Evolutionary conservation across 2,888 invertebrate species (phyloP), one percentile per base, ranked within the genome.

Genomic region (Cephus sareptanus): DNA sequence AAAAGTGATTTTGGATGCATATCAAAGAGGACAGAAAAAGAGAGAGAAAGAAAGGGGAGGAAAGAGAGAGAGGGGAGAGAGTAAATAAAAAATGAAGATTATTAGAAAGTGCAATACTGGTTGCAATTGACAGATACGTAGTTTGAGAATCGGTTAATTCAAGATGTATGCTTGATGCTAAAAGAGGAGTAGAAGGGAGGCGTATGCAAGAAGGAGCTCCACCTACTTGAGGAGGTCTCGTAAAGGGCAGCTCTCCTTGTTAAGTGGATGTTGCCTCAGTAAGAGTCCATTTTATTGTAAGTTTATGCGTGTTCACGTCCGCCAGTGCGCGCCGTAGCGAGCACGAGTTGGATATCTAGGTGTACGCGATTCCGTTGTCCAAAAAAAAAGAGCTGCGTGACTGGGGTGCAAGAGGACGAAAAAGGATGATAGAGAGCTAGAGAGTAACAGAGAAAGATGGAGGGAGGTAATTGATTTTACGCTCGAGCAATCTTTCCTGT

Each of bases 381-480:
- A 35, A 69, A 75, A 69, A 74, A 68, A 31, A 34, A 37, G n/a
- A 73, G 40, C 30, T 34, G 77, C 73, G 71, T 69, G 34, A 69
- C 56, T 23, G 68, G 71, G 33, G 34, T 37, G 77, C 75, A 73
- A 75, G 77, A 76, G 73, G 77, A 75, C 40, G 80, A 76, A 69
- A 76, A 77, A 76, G 79, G 73, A 70, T 74, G 79, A 77, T 76
- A 75, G 74, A 76, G 76, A 77, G 78, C 69, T 74, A 76, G 79
- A 79, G 78, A 78, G 79, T 77, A 81, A 81, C 80, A 71, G 40
- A 79, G 73, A 79, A 80, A 77, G 83, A 74, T 23, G 74, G 84
- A 84, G 74, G 74, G 77, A 84, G 85, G 85, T 89, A 88, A 89
- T 89, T 88, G 89, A 89, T 89, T 89, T 89, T 87, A 88, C 85